phyloP scores from a whole-genome alignment of 1,140 invertebrate species.

The Coenobita brevimanus region DNA sequence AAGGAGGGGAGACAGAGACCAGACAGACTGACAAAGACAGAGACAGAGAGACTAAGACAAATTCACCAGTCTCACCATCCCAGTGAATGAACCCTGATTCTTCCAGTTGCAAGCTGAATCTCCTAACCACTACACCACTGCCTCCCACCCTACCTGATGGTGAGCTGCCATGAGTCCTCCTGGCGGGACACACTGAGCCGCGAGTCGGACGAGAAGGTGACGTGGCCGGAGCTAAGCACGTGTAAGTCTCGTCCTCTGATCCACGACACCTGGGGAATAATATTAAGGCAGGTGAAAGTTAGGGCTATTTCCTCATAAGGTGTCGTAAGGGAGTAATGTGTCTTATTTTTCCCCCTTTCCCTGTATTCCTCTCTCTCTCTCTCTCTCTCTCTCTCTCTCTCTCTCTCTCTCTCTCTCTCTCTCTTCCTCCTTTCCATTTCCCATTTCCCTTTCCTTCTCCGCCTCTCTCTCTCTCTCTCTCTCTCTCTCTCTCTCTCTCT shows the following conservation, averaged over 20 bases:
- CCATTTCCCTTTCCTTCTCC: background rate
- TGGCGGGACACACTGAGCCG: constrained; percentile 48
- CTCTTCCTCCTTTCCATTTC: background rate
- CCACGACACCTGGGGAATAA: constrained; percentile 22
- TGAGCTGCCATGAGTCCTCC: constrained; percentile 89
- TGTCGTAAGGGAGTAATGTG: background rate
- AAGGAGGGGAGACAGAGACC: no score
- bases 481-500: constrained; percentile 7
- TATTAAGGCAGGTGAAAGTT: background rate
- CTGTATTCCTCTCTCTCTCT: no score
- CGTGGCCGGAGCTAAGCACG: constrained; percentile 57
- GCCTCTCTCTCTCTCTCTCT: constrained; percentile 17
- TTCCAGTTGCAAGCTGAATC: no score
- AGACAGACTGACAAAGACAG: no score
- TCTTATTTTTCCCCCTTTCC: background rate
- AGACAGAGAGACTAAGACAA: no score
- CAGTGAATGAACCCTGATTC: no score
- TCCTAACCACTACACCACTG: no score
- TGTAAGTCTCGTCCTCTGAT: constrained; percentile 61
- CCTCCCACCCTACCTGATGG: no score
- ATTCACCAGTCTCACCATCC: no score
- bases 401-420: constrained; percentile 22
- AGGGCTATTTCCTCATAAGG: background rate
- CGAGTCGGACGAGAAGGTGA: constrained; percentile 59
- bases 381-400: background rate